phyloP scores from a whole-genome alignment of 2,888 invertebrate genomes.

The Nematopogon swammerdamellus region DNA sequence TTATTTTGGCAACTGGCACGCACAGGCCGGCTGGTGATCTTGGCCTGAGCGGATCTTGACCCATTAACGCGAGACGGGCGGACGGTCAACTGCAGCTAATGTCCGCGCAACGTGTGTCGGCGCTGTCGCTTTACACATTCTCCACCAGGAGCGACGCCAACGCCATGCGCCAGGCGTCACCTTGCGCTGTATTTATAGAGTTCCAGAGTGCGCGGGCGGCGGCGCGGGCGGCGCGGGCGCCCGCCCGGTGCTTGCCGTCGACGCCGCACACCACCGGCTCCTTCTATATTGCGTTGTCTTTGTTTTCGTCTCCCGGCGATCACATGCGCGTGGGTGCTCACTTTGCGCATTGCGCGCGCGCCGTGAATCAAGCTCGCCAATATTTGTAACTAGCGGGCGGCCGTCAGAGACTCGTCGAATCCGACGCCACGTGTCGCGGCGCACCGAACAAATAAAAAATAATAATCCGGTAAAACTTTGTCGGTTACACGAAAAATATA shows the following conservation, averaged over 20 bases:
- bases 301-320: background rate
- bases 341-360: background rate
- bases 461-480: no score
- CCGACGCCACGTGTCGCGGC: no score
- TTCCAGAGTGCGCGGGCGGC: slow-evolving; percentile 25
- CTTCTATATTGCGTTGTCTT: slow-evolving; percentile 5
- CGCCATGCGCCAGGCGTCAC: slow-evolving; percentile 50
- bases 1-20: no score
- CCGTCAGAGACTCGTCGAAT: no score
- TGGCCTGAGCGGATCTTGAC: slow-evolving; percentile 57
- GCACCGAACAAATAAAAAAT: no score
- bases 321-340: background rate
- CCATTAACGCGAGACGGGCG: slow-evolving; percentile 44
- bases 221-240: slow-evolving; percentile 18
- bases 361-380: background rate
- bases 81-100: slow-evolving; percentile 22
- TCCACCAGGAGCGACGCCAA: background rate
- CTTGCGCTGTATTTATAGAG: slow-evolving; percentile 39
- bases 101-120: background rate
- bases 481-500: no score
- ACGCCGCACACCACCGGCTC: slow-evolving; percentile 5
- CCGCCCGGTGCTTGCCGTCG: slow-evolving; percentile 20
- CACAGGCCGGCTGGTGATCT: slow-evolving; percentile 25
- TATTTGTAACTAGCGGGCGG: no score
- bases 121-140: background rate